Evolutionary conservation across 2,888 invertebrate genomes (phyloP), one percentile per base, ranked within the genome.

Genomic region (Dryocosmus kuriphilus): DNA sequence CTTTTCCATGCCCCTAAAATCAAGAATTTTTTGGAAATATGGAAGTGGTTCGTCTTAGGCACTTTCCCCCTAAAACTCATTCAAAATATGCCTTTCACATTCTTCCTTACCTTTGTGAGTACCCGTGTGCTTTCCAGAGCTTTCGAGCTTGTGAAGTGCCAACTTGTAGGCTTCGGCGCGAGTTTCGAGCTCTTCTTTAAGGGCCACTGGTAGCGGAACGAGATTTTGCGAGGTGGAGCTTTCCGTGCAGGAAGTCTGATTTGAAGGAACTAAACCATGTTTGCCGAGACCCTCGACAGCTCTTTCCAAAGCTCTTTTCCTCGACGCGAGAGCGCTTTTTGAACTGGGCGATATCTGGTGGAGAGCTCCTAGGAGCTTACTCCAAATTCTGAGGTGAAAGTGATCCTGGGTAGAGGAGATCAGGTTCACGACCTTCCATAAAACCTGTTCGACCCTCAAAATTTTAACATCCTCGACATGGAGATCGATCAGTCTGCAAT

Each of bases 211-310:
- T 38, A 97, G 93, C 30, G 96, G 96, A 85, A 97, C 94, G 77
- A 96, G 82, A 65, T 88, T 88, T 8, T 91, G 71, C 83, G 88
- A 61, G 83, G 86, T 73, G 1, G 60, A 76, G 19, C 79, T 82
- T 61, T 82, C 87, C 9, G 77, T 61, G 41, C 57, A 73, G 46
- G 71, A 79, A 8, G 46, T 57, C 57, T 80, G 82, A 67, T 80
- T 80, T 14, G 93, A 93, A 3, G 94, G 93, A 0, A 94, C 94
- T 82, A 98, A 93, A 0, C 98, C 98, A 88, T 98, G 98, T 73
- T 97, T 96, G 11, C 95, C 98, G 80, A 98, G 93, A 75, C 95
- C 97, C 92, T 97, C 97, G 4, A 98, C 95, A 24, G 98, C 97
- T 85, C 96, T 95, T 90, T 97, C 97, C 57, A 98, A 92, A 79